Percentiles rank a stretch among this genome's conserved stretches.
Evolutionary conservation across 2,113 vertebrate species (phyloP).

Genomic region (Galemys pyrenaicus): DNA sequence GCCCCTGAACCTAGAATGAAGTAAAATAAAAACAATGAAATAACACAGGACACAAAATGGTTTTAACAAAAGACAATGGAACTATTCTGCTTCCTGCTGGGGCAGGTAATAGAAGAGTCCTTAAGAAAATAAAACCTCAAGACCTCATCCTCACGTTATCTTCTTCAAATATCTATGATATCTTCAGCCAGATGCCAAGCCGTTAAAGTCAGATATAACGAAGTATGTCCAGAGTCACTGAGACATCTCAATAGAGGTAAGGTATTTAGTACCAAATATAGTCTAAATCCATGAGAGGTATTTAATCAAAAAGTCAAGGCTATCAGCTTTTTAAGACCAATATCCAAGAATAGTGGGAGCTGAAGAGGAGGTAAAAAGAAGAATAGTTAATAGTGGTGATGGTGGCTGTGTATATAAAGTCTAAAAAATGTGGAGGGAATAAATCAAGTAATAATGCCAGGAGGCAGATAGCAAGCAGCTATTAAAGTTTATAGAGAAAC

Average conservation of each 20-base stretch:
- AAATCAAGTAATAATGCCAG: not conserved
- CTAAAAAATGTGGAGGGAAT: not conserved
- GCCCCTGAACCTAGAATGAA: conserved; percentile 92
- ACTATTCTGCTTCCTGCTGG: conserved; percentile 29
- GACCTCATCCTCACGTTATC: not conserved
- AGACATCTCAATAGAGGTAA: conserved; percentile 17
- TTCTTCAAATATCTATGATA: conserved; percentile 1
- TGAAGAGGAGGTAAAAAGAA: not conserved
- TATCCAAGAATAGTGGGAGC: not conserved
- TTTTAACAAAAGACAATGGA: conserved; percentile 38
- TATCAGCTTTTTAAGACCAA: not conserved
- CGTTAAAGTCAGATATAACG: conserved; percentile 30
- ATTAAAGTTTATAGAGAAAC: not conserved
- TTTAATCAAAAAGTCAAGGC: not conserved
- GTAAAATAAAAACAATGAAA: conserved; percentile 81
- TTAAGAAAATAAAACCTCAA: not conserved
- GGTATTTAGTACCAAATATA: conserved; percentile 21
- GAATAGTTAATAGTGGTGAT: not conserved
- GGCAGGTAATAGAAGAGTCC: not conserved
- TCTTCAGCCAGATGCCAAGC: not conserved
- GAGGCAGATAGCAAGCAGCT: not conserved
- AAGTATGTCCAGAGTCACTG: not conserved
- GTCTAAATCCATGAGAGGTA: not conserved
- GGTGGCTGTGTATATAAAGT: not conserved
- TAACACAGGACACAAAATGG: not conserved